Evolutionary conservation across 1,140 invertebrate species (phyloP).

Genomic region (Heliconius himera): DNA sequence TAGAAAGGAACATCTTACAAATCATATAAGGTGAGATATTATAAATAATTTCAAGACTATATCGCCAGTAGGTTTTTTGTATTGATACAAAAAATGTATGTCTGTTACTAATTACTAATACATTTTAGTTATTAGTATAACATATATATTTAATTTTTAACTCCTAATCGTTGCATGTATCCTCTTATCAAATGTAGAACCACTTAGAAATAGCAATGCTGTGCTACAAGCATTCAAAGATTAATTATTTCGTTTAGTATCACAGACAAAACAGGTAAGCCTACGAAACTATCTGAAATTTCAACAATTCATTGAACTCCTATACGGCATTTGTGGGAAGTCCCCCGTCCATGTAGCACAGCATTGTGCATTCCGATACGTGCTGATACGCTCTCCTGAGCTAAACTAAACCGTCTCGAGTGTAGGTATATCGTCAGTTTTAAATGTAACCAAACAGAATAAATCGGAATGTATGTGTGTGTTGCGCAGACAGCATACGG

Average conservation of each 20-base stretch:
- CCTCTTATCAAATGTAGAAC: neutral
- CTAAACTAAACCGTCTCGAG: conserved; percentile 19
- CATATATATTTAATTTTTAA: conserved; percentile 14
- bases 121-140: neutral
- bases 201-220: conserved; percentile 51
- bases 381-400: conserved; percentile 33
- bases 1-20: conserved; percentile 84
- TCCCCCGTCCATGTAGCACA: conserved; percentile 66
- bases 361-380: conserved; percentile 79
- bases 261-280: conserved; percentile 23
- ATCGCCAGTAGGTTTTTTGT: neutral
- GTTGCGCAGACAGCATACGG: conserved; percentile 87
- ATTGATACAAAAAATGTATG: too few relatives aligned
- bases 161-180: neutral
- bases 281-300: neutral
- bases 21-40: conserved; percentile 59
- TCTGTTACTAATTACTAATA: neutral
- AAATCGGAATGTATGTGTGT: conserved; percentile 84
- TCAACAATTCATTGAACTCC: conserved; percentile 4
- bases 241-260: neutral
- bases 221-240: conserved; percentile 51
- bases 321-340: conserved; percentile 65
- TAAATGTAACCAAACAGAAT: neutral
- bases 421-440: conserved; percentile 20
- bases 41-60: neutral